phyloP scores from a whole-genome alignment of 2,113 vertebrate genomes.

The Grantiella picta region DNA sequence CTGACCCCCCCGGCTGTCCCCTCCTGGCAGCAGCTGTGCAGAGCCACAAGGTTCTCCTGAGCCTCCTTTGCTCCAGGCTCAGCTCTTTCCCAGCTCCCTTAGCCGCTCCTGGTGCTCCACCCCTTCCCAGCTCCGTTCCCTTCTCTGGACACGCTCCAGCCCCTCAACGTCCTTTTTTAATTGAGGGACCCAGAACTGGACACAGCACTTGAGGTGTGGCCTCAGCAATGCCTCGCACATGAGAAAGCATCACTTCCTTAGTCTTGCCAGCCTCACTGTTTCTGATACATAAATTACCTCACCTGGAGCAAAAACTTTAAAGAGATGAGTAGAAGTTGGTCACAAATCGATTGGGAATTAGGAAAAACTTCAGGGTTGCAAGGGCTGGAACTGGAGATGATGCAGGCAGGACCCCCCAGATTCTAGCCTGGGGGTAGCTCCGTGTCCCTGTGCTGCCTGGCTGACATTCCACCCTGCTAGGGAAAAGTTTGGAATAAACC shows the following conservation, averaged over 20 bases:
- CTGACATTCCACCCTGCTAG: fast-evolving
- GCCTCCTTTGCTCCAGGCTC: background rate
- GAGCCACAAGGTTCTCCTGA: background rate
- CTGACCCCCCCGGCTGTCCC: background rate
- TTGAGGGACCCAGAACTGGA: background rate
- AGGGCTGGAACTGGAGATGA: background rate
- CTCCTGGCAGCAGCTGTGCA: background rate
- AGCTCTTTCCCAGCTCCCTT: background rate
- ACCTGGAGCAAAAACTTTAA: background rate
- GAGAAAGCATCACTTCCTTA: background rate
- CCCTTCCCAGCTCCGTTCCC: background rate
- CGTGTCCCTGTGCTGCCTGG: background rate
- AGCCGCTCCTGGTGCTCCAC: background rate
- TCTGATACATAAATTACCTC: background rate
- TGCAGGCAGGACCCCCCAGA: background rate
- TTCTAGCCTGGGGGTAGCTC: background rate
- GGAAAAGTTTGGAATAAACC: background rate
- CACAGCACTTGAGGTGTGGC: background rate
- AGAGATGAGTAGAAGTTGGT: background rate
- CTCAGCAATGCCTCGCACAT: background rate
- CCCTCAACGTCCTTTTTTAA: background rate
- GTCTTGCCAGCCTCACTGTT: background rate
- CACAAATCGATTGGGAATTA: fast-evolving
- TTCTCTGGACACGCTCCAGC: background rate
- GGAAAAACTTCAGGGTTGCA: background rate